These are phyloP conservation scores for Dermatophagoides farinae DNA, from an alignment of 1,140 invertebrate genomes.

Conservation along the genomic window DNA sequence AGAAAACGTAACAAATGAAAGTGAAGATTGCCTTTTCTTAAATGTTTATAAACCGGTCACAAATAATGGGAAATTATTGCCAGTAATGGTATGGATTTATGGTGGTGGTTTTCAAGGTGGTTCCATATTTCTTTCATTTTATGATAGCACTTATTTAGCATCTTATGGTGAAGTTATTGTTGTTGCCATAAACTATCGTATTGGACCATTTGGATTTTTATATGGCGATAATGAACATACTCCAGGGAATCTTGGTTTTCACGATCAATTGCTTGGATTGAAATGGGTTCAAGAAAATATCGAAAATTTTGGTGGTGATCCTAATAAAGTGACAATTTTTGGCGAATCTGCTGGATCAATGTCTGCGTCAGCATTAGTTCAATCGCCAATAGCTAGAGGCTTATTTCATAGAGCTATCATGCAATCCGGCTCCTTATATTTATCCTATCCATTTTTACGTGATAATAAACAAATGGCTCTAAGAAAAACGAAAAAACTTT, in stretches of 20 bases:
- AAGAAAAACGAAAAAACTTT: background rate
- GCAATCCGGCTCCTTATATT: conserved; percentile 37
- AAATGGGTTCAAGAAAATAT: conserved; percentile 88
- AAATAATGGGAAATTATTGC: background rate
- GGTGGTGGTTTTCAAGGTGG: conserved; percentile 32
- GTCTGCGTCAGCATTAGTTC: conserved; percentile 69
- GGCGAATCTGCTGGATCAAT: conserved; percentile 84
- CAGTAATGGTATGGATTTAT: conserved; percentile 21
- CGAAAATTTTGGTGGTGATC: conserved; percentile 74
- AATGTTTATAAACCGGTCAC: conserved; percentile 26
- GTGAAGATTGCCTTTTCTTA: conserved; percentile 28
- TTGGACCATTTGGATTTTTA: conserved; percentile 76
- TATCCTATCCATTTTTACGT: background rate
- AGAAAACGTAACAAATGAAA: background rate
- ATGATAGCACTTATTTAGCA: conserved; percentile 65
- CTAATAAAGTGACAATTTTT: conserved; percentile 78
- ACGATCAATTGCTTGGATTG: conserved; percentile 78
- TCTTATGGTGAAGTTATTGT: conserved; percentile 77
- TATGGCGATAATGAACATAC: conserved; percentile 63
- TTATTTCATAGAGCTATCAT: conserved; percentile 48
- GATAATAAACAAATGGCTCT: background rate
- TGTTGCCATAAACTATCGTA: conserved; percentile 81
- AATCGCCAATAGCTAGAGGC: conserved; percentile 33
- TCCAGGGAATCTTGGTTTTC: conserved; percentile 80
- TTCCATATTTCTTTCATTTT: conserved; percentile 51